phyloP scores from a whole-genome alignment of 35 echinoderm and acorn worm species.

The Stichopus chloronotus region DNA sequence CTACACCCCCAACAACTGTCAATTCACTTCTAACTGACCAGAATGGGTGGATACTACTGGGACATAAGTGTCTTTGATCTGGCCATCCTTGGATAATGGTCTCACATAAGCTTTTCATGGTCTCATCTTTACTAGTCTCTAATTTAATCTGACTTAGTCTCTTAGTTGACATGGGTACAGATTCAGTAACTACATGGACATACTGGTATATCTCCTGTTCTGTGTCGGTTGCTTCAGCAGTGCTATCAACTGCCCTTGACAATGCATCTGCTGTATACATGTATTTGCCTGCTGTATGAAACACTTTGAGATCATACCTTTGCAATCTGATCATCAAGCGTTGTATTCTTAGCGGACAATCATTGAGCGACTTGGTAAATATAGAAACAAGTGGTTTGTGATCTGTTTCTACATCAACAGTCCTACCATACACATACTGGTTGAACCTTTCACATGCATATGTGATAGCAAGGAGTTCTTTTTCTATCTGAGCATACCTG shows the following conservation, averaged over 20 bases:
- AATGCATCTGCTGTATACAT: constrained; percentile 20
- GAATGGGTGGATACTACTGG: no score
- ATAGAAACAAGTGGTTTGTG: constrained; percentile 56
- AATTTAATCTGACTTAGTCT: no score
- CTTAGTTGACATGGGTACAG: no score
- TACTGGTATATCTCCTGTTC: constrained; percentile 8
- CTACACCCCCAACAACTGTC: no score
- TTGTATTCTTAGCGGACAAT: constrained; percentile 23
- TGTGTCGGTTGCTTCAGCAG: neutral
- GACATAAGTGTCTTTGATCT: no score
- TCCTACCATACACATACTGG: constrained; percentile 39
- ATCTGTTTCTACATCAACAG: constrained; percentile 39
- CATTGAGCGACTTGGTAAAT: constrained; percentile 39
- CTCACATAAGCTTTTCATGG: no score
- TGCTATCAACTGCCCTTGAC: constrained; percentile 37
- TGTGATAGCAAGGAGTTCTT: constrained; percentile 1
- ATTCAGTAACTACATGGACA: no score
- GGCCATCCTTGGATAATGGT: no score
- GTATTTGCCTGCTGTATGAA: constrained; percentile 30
- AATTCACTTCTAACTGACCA: no score
- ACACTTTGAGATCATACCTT: constrained; percentile 33
- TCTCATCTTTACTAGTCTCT: no score
- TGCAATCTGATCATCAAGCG: constrained; percentile 28
- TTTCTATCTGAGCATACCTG: constrained; percentile 43
- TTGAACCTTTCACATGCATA: constrained; percentile 65